Evolutionary conservation across 2,113 vertebrate species (phyloP).

Genomic region (Neoarius graeffei): DNA sequence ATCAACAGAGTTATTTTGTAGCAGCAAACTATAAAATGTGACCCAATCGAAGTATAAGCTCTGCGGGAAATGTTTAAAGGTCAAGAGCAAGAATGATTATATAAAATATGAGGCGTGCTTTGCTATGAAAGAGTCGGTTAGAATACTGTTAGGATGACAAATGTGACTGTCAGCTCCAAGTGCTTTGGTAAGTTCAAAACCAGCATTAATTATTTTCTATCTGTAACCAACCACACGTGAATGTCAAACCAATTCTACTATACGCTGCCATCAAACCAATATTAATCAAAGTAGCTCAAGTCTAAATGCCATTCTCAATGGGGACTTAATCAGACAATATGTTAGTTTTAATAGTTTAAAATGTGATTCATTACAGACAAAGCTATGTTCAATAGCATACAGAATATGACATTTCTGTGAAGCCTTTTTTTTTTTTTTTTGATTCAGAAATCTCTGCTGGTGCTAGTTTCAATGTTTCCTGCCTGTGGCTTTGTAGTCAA

Average conservation of each 20-base stretch:
- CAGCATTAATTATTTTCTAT: neutral
- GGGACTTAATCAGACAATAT: neutral
- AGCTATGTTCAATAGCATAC: neutral
- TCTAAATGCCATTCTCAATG: neutral
- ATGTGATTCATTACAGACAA: neutral
- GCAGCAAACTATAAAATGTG: neutral
- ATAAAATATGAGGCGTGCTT: neutral
- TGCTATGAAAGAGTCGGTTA: neutral
- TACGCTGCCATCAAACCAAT: neutral
- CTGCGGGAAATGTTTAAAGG: slow-evolving; percentile 7
- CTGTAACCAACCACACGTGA: neutral
- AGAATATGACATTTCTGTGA: neutral
- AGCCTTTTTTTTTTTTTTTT: neutral
- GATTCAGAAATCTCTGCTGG: neutral
- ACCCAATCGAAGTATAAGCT: neutral
- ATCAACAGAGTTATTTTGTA: neutral
- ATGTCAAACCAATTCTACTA: neutral
- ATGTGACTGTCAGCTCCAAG: neutral
- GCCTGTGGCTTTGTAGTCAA: neutral
- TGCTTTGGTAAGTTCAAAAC: neutral
- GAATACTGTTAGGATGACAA: neutral
- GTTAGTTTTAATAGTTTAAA: neutral
- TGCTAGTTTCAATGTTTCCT: neutral
- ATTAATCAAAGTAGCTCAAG: neutral
- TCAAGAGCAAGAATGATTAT: neutral